These are phyloP conservation scores for Erethizon dorsatum DNA, from an alignment of 2,797 vertebrate species.

Conservation along the genomic window DNA sequence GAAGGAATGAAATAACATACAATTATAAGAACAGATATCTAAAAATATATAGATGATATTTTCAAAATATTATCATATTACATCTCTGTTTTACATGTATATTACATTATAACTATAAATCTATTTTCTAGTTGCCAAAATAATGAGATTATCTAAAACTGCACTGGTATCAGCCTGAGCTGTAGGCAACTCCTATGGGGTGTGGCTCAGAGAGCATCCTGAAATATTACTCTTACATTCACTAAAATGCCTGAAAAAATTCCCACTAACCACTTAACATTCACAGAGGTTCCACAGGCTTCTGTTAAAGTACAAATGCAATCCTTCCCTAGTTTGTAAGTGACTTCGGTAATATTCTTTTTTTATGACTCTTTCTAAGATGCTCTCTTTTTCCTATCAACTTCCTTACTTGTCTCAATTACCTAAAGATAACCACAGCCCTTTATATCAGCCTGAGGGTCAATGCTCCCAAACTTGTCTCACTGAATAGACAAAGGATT, in stretches of 20 bases:
- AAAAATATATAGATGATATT: not conserved
- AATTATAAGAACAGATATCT: not conserved
- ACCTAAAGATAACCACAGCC: not conserved
- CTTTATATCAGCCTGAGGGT: not conserved
- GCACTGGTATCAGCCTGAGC: not conserved
- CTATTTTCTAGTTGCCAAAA: not conserved
- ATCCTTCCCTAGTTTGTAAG: not conserved
- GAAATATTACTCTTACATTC: not conserved
- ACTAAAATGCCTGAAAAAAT: not conserved
- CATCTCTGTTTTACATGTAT: not conserved
- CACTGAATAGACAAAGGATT: not conserved
- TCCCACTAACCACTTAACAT: not conserved
- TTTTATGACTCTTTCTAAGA: not conserved
- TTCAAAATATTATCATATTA: not conserved
- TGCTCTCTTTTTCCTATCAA: not conserved
- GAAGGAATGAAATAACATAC: not conserved
- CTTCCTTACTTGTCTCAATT: not conserved
- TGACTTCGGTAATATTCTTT: not conserved
- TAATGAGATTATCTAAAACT: not conserved
- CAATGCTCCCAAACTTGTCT: not conserved
- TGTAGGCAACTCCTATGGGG: no score
- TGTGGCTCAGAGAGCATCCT: not conserved
- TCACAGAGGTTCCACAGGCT: not conserved
- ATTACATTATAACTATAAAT: not conserved
- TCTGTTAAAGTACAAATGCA: not conserved